Base-by-base conservation (phyloP, 1,140 invertebrate genomes). In the Formica exsecta region DNA sequence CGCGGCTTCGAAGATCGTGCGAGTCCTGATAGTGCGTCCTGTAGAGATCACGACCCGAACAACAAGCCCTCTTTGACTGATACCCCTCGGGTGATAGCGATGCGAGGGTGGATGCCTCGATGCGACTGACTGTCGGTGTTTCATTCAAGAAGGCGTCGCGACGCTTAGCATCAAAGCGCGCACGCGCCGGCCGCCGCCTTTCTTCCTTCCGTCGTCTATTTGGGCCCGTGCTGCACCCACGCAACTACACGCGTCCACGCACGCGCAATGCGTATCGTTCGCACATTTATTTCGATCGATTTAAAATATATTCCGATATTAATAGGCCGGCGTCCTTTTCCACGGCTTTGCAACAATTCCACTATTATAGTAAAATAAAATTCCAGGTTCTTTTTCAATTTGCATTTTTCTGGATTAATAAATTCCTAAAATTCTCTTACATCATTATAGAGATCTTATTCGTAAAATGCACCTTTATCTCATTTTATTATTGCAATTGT, bases 101-200 rank as follows among this genome's bases (percentile, higher is more conserved):
- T 89, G 87, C 76, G 87, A 92, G 89, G 89, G 89, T 90, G 91
- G 90, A 90, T 77, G 92, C 83, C 89, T 89, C 86, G 90, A 89
- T 91, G 85, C 89, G 90, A 93, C 92, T 93, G 91, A 91, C 90
- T 89, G 77, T 84, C 75, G 83, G 74, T 41, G 59, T 90, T 93
- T 92, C 92, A 93, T 93, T 93, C 92, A 93, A 91, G 91, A 93
- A 92, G 92, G 91, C 91, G 91, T 92, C 90, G 90, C 85, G 91
- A 91, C 90, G 91, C 86, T 54, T 6, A 48, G 32, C 57, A 19
- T 41, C 51, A 7, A 32, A 57, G 36, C 75, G 89, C 90, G 87
- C 90, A 92, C 85, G 92, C 90, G 91, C 86, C 89, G 4, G 75
- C 77, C 41, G 41, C 25, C 41, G 22, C 22, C 80, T 65, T 83